Conservation (phyloP, 2,797 vertebrate species). For the Morelia viridis region DNA sequence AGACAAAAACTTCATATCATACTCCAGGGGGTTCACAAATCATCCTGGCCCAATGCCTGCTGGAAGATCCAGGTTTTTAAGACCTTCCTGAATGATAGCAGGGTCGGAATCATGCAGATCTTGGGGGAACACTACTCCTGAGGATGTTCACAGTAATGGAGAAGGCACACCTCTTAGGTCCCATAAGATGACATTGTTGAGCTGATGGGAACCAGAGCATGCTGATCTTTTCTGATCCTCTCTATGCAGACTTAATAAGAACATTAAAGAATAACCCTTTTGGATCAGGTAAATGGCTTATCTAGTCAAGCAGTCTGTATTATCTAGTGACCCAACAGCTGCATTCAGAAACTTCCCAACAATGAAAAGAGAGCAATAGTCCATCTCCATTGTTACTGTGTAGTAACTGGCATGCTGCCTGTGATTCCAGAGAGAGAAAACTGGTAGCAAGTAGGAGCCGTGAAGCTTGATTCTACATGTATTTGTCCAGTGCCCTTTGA, state of each 20-base stretch:
- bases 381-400: neutral
- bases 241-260: neutral
- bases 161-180: neutral
- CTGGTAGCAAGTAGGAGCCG: too few species aligned
- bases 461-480: too few species aligned
- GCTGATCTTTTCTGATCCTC: neutral
- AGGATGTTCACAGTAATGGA: neutral
- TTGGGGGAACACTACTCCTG: neutral
- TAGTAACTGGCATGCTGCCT: neutral
- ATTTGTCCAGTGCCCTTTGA: neutral
- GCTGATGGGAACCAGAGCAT: neutral
- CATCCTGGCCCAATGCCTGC: neutral
- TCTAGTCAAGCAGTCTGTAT: neutral
- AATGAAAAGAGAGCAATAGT: neutral
- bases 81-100: neutral
- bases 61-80: neutral
- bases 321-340: neutral
- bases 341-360: neutral
- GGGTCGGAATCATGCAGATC: neutral
- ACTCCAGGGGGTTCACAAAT: neutral
- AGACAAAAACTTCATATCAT: neutral
- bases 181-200: neutral
- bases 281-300: neutral
- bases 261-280: neutral
- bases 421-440: too few species aligned